A percentile compares a stretch with the other conserved stretches of the same genome.
These are phyloP conservation scores for Atrina japonica DNA, from an alignment of 2,888 invertebrate species.

Conservation along the genomic window DNA sequence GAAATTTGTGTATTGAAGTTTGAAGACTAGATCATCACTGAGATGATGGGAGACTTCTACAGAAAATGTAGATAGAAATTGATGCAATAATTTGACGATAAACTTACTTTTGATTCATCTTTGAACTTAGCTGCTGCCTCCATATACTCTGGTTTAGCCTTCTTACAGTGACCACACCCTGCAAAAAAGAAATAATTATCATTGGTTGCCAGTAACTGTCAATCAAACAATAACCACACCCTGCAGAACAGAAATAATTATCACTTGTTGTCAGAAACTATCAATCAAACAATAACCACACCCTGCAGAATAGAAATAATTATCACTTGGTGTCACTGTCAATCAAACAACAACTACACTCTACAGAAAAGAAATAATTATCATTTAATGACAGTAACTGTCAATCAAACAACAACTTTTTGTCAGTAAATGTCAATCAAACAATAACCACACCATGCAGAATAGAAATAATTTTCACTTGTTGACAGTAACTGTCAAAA, in stretches of 20 bases:
- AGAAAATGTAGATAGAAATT: too few species aligned
- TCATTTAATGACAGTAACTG: too few species aligned
- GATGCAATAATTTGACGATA: too few species aligned
- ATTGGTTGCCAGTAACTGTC: background rate
- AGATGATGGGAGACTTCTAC: too few species aligned
- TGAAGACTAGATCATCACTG: too few species aligned
- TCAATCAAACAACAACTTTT: slow-evolving; percentile 93
- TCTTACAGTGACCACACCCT: slow-evolving; percentile 97
- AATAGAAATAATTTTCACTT: too few species aligned
- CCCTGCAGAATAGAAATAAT: slow-evolving; percentile 84
- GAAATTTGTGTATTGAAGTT: too few species aligned
- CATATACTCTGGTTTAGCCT: slow-evolving; percentile 90
- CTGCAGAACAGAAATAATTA: slow-evolving; percentile 81
- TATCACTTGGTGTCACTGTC: background rate
- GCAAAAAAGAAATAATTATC: slow-evolving; percentile 31
- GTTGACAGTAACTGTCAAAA: too few species aligned
- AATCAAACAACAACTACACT: slow-evolving; percentile 91
- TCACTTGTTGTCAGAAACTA: background rate
- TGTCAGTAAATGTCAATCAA: too few species aligned
- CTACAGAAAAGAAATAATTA: slow-evolving; percentile 81
- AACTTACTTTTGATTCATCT: slow-evolving; percentile 86
- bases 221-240: slow-evolving; percentile 91
- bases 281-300: slow-evolving; percentile 88
- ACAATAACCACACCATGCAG: too few species aligned
- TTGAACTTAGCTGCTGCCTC: slow-evolving; percentile 88